These are phyloP conservation scores for Cheirogaleus major DNA, from an alignment of 2,797 vertebrate species.

Conservation along the genomic window DNA sequence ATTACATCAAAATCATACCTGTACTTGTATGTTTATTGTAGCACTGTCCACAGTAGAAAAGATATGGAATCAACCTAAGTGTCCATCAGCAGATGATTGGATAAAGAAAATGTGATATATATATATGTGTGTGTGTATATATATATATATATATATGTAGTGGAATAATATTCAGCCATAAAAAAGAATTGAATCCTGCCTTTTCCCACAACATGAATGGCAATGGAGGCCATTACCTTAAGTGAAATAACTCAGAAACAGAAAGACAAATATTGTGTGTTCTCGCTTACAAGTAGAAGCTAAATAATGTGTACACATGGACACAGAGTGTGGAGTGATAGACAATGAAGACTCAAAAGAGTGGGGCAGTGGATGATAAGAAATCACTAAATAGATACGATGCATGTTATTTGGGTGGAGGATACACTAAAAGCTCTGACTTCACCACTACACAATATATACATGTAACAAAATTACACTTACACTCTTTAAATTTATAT, in stretches of 20 bases:
- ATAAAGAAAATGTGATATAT: neutral
- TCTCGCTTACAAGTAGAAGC: neutral
- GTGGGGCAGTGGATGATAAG: no score
- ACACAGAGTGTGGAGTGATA: neutral
- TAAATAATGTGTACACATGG: neutral
- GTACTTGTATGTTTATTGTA: neutral
- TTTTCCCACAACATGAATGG: neutral
- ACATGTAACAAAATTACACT: neutral
- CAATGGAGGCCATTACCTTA: neutral
- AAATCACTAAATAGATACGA: neutral
- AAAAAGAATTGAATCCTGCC: neutral
- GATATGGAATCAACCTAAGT: neutral
- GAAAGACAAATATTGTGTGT: neutral
- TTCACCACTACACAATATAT: neutral
- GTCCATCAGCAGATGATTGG: neutral
- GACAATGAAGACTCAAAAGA: neutral
- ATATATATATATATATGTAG: neutral
- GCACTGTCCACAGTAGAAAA: neutral
- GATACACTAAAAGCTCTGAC: neutral
- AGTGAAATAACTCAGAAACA: neutral
- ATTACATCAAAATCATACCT: neutral
- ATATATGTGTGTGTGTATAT: no score
- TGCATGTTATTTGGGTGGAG: neutral
- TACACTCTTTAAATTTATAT: neutral
- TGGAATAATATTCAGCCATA: neutral